Percentiles rank a stretch among this genome's conserved stretches.
Evolutionary conservation across 1,140 invertebrate species (phyloP).

Genomic region (Colletes gigas): DNA sequence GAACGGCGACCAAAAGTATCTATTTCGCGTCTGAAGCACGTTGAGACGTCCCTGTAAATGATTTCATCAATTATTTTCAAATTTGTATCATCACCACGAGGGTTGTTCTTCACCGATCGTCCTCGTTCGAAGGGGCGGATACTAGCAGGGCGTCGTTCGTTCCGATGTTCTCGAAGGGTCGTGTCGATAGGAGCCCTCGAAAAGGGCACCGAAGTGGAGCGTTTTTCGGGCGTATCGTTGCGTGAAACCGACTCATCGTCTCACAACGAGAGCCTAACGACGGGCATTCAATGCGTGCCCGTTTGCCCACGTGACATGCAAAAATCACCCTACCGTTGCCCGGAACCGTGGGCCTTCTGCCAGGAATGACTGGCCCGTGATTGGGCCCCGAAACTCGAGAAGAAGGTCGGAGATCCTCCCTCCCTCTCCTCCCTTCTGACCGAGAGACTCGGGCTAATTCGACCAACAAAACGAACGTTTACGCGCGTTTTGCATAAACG

Average conservation of each 20-base stretch:
- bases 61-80: neutral
- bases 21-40: too few relatives aligned
- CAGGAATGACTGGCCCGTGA: conserved; percentile 71
- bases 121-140: neutral
- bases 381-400: conserved; percentile 67
- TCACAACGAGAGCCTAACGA: conserved; percentile 76
- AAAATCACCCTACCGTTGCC: conserved; percentile 73
- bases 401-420: conserved; percentile 54
- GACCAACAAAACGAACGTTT: conserved; percentile 80
- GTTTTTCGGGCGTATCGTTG: conserved; percentile 70
- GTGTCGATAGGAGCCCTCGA: conserved; percentile 25
- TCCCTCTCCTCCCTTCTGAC: conserved; percentile 5
- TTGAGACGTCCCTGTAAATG: too few relatives aligned
- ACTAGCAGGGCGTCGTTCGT: conserved; percentile 1
- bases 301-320: conserved; percentile 80
- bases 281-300: conserved; percentile 74
- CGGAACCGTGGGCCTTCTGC: conserved; percentile 37
- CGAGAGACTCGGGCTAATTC: conserved; percentile 73
- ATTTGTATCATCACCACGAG: neutral
- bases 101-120: neutral
- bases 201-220: conserved; percentile 57
- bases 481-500: conserved; percentile 77
- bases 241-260: conserved; percentile 73
- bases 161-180: conserved; percentile 20
- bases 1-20: too few relatives aligned